A percentile compares a stretch with the other conserved stretches of the same genome.
Evolutionary conservation across 2,888 invertebrate species (phyloP).

Genomic region (Drosophila formosana): DNA sequence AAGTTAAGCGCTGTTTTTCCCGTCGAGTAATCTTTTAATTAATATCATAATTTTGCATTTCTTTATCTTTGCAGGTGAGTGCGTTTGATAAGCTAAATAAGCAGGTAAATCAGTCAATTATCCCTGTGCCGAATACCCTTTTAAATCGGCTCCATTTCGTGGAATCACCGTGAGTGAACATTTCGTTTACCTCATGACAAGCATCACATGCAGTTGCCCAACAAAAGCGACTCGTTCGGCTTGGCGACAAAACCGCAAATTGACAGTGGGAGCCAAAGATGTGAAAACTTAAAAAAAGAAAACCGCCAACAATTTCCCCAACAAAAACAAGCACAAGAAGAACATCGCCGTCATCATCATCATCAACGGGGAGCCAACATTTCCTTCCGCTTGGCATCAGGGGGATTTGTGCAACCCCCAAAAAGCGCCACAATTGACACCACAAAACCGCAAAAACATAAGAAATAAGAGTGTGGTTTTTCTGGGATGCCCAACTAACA

Average conservation of each 20-base stretch:
- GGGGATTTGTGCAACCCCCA: conserved; percentile 28
- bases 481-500: neutral
- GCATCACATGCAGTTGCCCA: conserved; percentile 28
- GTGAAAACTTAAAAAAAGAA: conserved; percentile 22
- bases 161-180: neutral
- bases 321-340: conserved; percentile 30
- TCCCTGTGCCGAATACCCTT: neutral
- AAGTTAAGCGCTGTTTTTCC: conserved; percentile 19
- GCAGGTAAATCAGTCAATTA: conserved; percentile 36
- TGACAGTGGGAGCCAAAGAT: conserved; percentile 43
- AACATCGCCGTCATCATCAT: conserved; percentile 41
- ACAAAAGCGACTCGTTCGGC: conserved; percentile 48
- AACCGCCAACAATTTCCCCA: conserved; percentile 36
- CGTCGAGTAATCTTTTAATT: conserved; percentile 67
- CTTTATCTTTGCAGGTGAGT: conserved; percentile 61
- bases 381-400: conserved; percentile 60
- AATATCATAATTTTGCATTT: conserved; percentile 60
- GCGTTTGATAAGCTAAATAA: conserved; percentile 23
- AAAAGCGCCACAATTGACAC: conserved; percentile 67
- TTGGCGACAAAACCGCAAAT: conserved; percentile 57
- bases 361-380: conserved; percentile 56
- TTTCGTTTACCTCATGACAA: conserved; percentile 2
- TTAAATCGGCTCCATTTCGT: neutral
- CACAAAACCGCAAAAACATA: conserved; percentile 47
- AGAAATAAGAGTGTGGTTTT: conserved; percentile 3